Evolutionary conservation across 2,888 invertebrate species (phyloP).

Genomic region (Caenorhabditis wallacei): DNA sequence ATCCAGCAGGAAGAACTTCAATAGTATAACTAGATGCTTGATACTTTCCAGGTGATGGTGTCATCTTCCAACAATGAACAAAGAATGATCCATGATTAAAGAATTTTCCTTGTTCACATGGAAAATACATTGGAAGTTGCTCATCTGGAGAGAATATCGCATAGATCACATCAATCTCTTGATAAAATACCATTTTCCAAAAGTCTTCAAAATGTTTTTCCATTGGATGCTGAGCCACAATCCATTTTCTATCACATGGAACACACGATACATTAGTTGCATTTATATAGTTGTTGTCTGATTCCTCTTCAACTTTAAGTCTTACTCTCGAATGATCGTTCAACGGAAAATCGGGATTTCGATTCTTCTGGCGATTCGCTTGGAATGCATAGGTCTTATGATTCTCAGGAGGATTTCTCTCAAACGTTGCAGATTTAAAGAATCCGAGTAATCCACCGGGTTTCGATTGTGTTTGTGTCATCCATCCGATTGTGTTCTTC

Average conservation of each 20-base stretch:
- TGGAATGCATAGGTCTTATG: conserved; percentile 45
- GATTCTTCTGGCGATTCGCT: conserved; percentile 33
- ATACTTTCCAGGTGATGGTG: conserved; percentile 7
- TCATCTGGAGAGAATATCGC: conserved; percentile 44
- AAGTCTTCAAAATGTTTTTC: conserved; percentile 56
- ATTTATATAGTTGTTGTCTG: conserved; percentile 54
- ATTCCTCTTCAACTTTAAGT: conserved; percentile 36
- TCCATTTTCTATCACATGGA: conserved; percentile 35
- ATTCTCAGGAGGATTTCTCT: conserved; percentile 19
- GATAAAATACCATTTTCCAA: conserved; percentile 65
- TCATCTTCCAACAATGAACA: conserved; percentile 51
- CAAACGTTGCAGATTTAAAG: conserved; percentile 20
- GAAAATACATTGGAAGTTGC: conserved; percentile 54
- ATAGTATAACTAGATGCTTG: conserved; percentile 36
- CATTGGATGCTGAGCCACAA: conserved; percentile 62
- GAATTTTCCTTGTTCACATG: conserved; percentile 45
- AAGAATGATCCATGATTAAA: conserved; percentile 59
- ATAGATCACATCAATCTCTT: conserved; percentile 51
- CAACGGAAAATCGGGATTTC: conserved; percentile 44
- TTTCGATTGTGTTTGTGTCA: conserved; percentile 31
- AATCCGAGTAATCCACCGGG: conserved; percentile 20
- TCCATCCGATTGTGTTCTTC: conserved; percentile 21
- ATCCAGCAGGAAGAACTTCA: conserved; percentile 53
- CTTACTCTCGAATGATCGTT: conserved; percentile 36
- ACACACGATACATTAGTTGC: conserved; percentile 20